A percentile compares a stretch with the other conserved stretches of the same genome.
These are phyloP conservation scores for Pocillopora damicornis DNA, from an alignment of 64 coral and sea anemone genomes.

Conservation along the genomic window DNA sequence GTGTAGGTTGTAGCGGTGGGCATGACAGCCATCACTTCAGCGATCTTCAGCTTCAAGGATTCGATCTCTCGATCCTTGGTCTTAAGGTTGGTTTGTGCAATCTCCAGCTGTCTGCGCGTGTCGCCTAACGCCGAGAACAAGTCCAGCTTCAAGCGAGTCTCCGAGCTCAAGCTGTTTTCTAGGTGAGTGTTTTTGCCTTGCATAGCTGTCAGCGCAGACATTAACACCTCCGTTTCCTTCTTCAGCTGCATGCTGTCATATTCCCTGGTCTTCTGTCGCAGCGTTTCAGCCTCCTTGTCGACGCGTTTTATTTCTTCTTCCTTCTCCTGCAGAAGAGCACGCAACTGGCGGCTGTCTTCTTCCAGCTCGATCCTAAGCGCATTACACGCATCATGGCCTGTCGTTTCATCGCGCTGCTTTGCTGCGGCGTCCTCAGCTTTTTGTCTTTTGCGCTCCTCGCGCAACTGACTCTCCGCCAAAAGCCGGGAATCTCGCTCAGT, in stretches of 20 bases:
- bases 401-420: constrained; percentile 79
- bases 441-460: constrained; percentile 88
- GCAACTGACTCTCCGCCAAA: constrained; percentile 82
- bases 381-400: constrained; percentile 79
- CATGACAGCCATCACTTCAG: constrained; percentile 96
- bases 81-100: constrained; percentile 72
- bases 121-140: constrained; percentile 93
- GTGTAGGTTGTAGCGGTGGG: constrained; percentile 55
- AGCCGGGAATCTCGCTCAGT: constrained; percentile 93
- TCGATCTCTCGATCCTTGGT: constrained; percentile 90
- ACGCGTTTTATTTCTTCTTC: constrained; percentile 77
- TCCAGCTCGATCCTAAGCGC: constrained; percentile 82
- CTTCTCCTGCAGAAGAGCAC: constrained; percentile 70
- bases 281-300: constrained; percentile 73
- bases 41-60: constrained; percentile 85
- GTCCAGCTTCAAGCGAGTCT: constrained; percentile 92
- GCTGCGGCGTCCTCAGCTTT: constrained; percentile 75
- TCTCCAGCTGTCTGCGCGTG: constrained; percentile 87
- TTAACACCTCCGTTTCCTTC: constrained; percentile 93
- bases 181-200: constrained; percentile 97
- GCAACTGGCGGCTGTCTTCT: constrained; percentile 81
- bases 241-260: constrained; percentile 90
- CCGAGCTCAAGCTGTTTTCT: constrained; percentile 90
- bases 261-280: constrained; percentile 86
- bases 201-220: constrained; percentile 85